Evolutionary conservation across 2,797 vertebrate genomes (phyloP), one percentile per base, ranked within the genome.

Genomic region (Pangasius djambal): DNA sequence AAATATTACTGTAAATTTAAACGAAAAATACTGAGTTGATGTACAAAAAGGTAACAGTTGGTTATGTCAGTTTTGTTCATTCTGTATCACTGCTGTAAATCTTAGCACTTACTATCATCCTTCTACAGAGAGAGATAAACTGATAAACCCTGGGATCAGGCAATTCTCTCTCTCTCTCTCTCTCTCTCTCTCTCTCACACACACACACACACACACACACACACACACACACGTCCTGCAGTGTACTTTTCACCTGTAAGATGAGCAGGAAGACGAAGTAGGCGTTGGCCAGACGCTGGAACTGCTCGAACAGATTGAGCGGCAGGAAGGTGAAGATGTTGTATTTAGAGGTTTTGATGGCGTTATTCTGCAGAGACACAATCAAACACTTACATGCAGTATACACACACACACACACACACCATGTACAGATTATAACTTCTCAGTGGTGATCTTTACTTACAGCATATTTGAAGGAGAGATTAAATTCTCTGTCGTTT

Each of bases 271-370:
- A 93, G 74, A 98, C 94, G 93, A 99, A 99, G 94, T 99, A 99
- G 34, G 97, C 97, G 28, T 99, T 99, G 92, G 98, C 98, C 61
- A 99, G 95, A 89, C 98, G 96, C 94, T 96, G 97, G 92, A 99
- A 97, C 95, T 99, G 98, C 93, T 99, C 97, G 31, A 99, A 99
- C 44, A 99, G 95, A 94, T 99, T 99, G 87, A 97, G 94, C 6
- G 98, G 98, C 90, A 99, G 95, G 94, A 99, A 99, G 92, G 96
- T 97, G 93, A 98, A 93, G 86, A 97, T 22, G 90, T 96, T 98
- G 93, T 99, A 99, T 90, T 98, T 99, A 0, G 97, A 97, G 12
- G 98, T 99, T 94, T 96, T 98, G 94, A 99, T 98, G 91, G 96
- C 94, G 89, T 99, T 99, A 92, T 97, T 95, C 98, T 99, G 94